phyloP scores from a whole-genome alignment of 2,888 invertebrate species.

The Ectemnius continuus region DNA sequence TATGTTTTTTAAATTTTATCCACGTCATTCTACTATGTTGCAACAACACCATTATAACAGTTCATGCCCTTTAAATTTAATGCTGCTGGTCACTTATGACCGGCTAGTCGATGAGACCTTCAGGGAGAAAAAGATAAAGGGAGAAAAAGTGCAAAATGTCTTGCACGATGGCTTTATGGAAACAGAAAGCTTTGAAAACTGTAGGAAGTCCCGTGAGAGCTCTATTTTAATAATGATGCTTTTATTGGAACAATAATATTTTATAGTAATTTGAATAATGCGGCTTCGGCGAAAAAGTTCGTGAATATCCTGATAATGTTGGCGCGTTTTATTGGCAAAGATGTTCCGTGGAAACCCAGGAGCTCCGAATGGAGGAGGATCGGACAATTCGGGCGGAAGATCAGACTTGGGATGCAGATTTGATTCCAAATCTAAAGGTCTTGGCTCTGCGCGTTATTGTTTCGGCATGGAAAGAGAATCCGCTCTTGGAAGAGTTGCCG shows the following conservation, averaged over 20 bases:
- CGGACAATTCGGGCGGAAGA: constrained; percentile 68
- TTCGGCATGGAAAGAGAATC: constrained; percentile 75
- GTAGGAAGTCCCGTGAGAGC: neutral
- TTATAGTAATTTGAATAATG: too few relatives aligned
- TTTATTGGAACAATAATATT: too few relatives aligned
- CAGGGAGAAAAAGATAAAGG: neutral
- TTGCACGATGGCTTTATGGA: neutral
- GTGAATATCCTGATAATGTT: too few relatives aligned
- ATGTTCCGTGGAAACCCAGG: constrained; percentile 66
- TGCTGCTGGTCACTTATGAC: neutral
- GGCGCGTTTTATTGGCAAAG: constrained; percentile 45
- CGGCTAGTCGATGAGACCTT: neutral
- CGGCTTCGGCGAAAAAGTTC: too few relatives aligned
- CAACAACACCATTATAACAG: too few relatives aligned
- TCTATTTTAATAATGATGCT: neutral
- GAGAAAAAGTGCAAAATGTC: neutral
- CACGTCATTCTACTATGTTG: too few relatives aligned
- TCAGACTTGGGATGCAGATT: constrained; percentile 64
- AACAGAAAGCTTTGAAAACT: neutral
- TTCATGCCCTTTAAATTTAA: too few relatives aligned
- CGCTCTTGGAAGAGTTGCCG: constrained; percentile 80
- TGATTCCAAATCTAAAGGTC: constrained; percentile 64
- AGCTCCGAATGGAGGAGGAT: constrained; percentile 54
- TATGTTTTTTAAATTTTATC: too few relatives aligned
- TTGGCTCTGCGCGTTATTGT: constrained; percentile 65